phyloP scores from a whole-genome alignment of 2,888 invertebrate species.

The Proisotoma minuta region DNA sequence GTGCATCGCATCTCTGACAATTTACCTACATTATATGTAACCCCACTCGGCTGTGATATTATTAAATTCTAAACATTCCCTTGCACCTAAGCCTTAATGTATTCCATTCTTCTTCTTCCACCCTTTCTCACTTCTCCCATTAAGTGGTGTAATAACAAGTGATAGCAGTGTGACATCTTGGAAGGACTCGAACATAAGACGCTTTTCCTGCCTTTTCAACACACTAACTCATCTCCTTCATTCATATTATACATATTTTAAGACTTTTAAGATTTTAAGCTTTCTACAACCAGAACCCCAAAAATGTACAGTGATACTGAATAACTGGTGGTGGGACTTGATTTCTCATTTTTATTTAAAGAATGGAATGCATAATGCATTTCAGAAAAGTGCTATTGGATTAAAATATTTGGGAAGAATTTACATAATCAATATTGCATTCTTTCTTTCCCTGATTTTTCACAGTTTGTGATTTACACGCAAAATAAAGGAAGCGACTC shows the following conservation, averaged over 20 bases:
- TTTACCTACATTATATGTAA: background rate
- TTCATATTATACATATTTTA: background rate
- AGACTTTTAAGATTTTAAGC: slow-evolving; percentile 5
- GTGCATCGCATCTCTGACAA: background rate
- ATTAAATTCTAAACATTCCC: slow-evolving; percentile 4
- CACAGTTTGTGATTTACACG: background rate
- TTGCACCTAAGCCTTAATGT: slow-evolving; percentile 1
- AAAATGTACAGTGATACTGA: background rate
- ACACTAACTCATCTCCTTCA: background rate
- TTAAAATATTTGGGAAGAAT: slow-evolving; percentile 1
- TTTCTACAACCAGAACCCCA: background rate
- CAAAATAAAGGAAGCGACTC: background rate
- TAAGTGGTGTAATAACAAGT: background rate
- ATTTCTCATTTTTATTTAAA: background rate
- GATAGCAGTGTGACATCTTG: background rate
- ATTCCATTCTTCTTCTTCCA: slow-evolving; percentile 4
- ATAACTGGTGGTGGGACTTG: background rate
- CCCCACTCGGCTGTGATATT: background rate
- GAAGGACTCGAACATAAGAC: background rate
- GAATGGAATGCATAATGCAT: background rate
- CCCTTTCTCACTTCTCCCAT: background rate
- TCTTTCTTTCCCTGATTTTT: slow-evolving; percentile 1
- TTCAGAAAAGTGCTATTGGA: background rate
- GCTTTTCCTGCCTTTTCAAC: slow-evolving; percentile 2
- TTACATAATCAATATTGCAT: slow-evolving; percentile 3